A percentile compares a stretch with the other conserved stretches of the same genome.
Evolutionary conservation across 2,797 vertebrate genomes (phyloP).

Genomic region (Alca torda): DNA sequence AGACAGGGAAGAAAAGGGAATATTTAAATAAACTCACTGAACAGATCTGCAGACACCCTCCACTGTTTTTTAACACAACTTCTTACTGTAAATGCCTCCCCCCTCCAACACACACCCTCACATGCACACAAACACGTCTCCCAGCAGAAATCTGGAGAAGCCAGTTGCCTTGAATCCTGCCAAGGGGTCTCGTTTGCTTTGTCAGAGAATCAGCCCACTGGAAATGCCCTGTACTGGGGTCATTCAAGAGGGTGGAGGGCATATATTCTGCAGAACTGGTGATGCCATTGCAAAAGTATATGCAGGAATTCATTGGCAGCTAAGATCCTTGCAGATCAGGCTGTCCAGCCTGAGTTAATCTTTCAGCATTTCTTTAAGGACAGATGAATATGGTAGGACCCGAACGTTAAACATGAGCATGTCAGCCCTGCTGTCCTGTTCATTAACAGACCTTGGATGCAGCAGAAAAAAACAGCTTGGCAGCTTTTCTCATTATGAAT

Average conservation of each 20-base stretch:
- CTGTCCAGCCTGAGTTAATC: neutral
- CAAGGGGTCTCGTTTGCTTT: neutral
- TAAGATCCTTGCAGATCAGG: neutral
- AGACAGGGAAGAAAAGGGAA: neutral
- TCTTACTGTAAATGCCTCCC: neutral
- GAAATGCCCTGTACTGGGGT: neutral
- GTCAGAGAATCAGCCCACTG: neutral
- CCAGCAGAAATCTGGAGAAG: neutral
- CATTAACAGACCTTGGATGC: neutral
- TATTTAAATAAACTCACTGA: slow-evolving; percentile 36
- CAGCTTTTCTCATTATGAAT: neutral
- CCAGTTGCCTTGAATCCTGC: neutral
- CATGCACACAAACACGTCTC: neutral
- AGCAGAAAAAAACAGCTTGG: neutral
- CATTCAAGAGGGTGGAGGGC: neutral
- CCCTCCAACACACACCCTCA: neutral
- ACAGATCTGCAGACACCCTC: neutral
- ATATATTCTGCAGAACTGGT: neutral
- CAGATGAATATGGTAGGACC: neutral
- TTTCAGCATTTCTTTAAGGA: neutral
- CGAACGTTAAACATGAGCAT: neutral
- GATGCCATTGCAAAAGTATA: neutral
- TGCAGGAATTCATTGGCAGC: neutral
- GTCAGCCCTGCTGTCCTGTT: neutral
- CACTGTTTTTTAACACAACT: neutral